Evolutionary conservation across 2,888 invertebrate species (phyloP).

Genomic region (Cryptus armator): DNA sequence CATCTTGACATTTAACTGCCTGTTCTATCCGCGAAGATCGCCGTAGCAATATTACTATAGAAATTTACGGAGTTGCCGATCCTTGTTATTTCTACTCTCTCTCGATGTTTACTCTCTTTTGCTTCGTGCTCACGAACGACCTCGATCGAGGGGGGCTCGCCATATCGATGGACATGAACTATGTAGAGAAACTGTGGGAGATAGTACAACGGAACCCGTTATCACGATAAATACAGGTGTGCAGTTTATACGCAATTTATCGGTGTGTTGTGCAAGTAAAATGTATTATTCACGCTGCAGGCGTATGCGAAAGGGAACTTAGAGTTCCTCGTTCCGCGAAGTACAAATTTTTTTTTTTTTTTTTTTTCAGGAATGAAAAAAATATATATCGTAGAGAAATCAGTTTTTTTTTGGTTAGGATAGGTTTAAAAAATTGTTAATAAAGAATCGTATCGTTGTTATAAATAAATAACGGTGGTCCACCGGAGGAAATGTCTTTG

Average conservation of each 20-base stretch:
- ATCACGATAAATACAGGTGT: background rate
- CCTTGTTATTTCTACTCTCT: conserved; percentile 66
- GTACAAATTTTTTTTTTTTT: background rate
- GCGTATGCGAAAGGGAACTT: background rate
- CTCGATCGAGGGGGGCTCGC: conserved; percentile 45
- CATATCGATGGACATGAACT: conserved; percentile 33
- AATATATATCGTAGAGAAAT: background rate
- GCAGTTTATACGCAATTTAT: background rate
- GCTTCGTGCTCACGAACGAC: conserved; percentile 49
- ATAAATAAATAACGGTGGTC: background rate
- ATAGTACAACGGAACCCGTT: conserved; percentile 23
- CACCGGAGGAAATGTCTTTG: background rate
- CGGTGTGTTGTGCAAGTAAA: background rate
- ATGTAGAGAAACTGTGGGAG: background rate
- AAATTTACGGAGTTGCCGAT: conserved; percentile 66
- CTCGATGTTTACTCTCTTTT: conserved; percentile 38
- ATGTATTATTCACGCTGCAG: background rate
- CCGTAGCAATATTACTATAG: conserved; percentile 43
- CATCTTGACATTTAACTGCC: conserved; percentile 76
- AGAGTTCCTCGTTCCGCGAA: background rate
- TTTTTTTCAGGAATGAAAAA: background rate
- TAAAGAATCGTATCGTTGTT: background rate
- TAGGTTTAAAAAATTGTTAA: background rate
- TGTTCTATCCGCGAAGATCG: conserved; percentile 59
- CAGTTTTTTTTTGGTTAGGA: background rate